Evolutionary conservation across 2,113 vertebrate genomes (phyloP), one percentile per base, ranked within the genome.

Genomic region (Gnathonemus echidnorhynchus): DNA sequence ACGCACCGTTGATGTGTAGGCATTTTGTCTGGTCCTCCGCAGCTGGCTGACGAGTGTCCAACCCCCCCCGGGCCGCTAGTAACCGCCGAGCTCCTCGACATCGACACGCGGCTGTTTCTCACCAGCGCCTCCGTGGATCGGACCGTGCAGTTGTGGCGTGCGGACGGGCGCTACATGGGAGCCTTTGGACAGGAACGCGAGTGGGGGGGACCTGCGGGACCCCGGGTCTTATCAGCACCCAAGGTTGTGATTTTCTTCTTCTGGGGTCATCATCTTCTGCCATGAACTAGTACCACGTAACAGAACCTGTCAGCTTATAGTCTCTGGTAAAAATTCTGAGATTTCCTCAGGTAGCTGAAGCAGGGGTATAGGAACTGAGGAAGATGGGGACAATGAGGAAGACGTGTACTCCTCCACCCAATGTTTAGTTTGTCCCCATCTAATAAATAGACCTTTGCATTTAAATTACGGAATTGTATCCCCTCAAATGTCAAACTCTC

Each of bases 151-250:
- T 91, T 94, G 24, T 95, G 95, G 94, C 93, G 92, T 0, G 1
- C 8, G 11, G 92, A 93, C 0, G 93, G 93, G 3, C 83, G 66
- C 31, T 89, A 49, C 13, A 91, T 94, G 89, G 95, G 94, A 5
- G 87, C 39, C 8, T 95, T 94, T 89, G 94, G 93, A 24, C 93
- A 96, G 87, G 90, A 91, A 62, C 74, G 49, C 35, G 90, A 39
- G 49, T 94, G 95, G 94, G 93, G 91, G 95, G 94, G 93, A 91
- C 45, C 89, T 95, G 45, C 49, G 84, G 10, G 92, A 92, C 2
- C 86, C 93, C 10, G 50, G 87, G 6, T 91, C 90, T n/a, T 93
- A 93, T 84, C 42, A 88, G 53, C 89, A 90, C 91, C 92, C 49
- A 92, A 92, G 48, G 88, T 91, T 89, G 88, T 58, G 89, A 4